Conservation (phyloP, 2,797 vertebrate species). For the Chromis chromis region DNA sequence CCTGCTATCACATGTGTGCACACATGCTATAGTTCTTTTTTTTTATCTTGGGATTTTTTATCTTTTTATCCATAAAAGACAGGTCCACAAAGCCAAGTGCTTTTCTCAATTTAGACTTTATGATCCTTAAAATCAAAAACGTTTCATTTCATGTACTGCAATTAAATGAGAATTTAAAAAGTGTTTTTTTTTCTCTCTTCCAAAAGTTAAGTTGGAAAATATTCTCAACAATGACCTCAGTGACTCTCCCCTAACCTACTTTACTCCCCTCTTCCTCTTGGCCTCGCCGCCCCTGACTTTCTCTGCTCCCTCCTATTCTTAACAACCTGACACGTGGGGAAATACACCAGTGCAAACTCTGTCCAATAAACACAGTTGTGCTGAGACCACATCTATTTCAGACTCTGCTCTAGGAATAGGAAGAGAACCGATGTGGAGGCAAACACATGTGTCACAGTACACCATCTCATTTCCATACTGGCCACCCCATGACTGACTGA, state of each 20-base stretch:
- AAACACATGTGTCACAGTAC: constrained; percentile 69
- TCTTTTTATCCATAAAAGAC: constrained; percentile 51
- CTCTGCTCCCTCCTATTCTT: constrained; percentile 60
- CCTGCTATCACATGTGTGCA: constrained; percentile 46
- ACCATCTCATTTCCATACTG: constrained; percentile 65
- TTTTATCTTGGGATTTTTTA: constrained; percentile 30
- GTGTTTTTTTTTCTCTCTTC: constrained; percentile 2
- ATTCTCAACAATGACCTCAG: constrained; percentile 49
- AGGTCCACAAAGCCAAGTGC: constrained; percentile 51
- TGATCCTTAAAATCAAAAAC: constrained; percentile 51
- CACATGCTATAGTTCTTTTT: constrained; percentile 22
- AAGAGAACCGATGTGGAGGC: constrained; percentile 69
- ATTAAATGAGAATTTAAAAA: constrained; percentile 30
- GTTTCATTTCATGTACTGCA: constrained; percentile 48
- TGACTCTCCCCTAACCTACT: constrained; percentile 45
- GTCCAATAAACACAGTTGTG: constrained; percentile 75
- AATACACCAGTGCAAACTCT: constrained; percentile 61
- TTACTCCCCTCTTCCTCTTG: constrained; percentile 43
- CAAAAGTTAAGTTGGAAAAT: constrained; percentile 51
- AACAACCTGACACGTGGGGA: constrained; percentile 74
- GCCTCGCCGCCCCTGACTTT: constrained; percentile 46
- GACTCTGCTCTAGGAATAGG: constrained; percentile 72
- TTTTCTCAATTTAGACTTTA: constrained; percentile 59
- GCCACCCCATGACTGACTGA: constrained; percentile 44
- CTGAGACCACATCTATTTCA: constrained; percentile 76